Conservation (phyloP, 2,888 invertebrate genomes). For the Xestoiulus laeticollis region DNA sequence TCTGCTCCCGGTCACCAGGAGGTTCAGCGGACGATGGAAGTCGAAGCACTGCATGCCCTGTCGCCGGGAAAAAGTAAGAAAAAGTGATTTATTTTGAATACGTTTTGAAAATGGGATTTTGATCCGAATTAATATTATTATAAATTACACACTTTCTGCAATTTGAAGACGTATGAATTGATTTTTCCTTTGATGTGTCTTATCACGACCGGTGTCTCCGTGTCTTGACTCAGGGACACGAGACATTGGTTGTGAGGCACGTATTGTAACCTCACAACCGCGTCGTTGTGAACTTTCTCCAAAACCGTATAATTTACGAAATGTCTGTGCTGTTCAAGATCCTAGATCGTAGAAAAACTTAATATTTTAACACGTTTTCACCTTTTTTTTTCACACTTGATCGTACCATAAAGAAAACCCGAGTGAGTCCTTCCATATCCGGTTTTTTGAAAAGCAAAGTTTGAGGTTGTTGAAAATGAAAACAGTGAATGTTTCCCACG, state of each 20-base stretch:
- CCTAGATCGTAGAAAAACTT: too few relatives aligned
- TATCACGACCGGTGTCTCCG: slow-evolving; percentile 12
- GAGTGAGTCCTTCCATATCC: not conserved
- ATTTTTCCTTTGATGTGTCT: not conserved
- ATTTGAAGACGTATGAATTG: slow-evolving; percentile 42
- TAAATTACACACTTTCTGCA: slow-evolving; percentile 59
- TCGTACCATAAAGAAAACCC: slow-evolving; percentile 45
- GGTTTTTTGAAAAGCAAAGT: slow-evolving; percentile 47
- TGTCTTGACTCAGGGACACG: slow-evolving; percentile 33
- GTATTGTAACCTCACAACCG: slow-evolving; percentile 13
- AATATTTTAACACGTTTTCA: too few relatives aligned
- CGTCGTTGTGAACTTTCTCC: slow-evolving; percentile 9
- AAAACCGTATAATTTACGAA: slow-evolving; percentile 27
- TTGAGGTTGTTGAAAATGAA: slow-evolving; percentile 17
- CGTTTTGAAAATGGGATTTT: too few relatives aligned
- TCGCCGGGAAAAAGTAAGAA: not conserved
- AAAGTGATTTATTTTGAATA: too few relatives aligned
- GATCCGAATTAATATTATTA: too few relatives aligned
- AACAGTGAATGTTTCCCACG: slow-evolving; percentile 8
- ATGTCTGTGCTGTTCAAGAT: slow-evolving; percentile 15
- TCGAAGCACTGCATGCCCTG: slow-evolving; percentile 65
- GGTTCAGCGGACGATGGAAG: slow-evolving; percentile 62
- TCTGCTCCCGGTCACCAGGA: slow-evolving; percentile 72
- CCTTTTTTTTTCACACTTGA: too few relatives aligned
- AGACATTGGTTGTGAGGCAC: not conserved